These are phyloP conservation scores for Drosophila sulfurigaster DNA, from an alignment of 1,140 invertebrate genomes.

Conservation along the genomic window DNA sequence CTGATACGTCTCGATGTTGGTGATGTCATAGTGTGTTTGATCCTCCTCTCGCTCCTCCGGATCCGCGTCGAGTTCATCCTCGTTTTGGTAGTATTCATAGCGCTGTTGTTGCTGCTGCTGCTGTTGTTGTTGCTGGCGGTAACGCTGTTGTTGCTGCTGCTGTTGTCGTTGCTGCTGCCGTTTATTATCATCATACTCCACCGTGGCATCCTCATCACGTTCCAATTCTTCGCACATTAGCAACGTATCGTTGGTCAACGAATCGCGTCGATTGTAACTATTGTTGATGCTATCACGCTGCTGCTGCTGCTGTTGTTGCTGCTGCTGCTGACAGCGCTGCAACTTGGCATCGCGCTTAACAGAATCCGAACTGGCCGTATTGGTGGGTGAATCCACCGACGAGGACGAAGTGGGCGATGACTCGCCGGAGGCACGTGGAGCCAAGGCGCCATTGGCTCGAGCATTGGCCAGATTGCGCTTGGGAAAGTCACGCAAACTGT, in stretches of 20 bases:
- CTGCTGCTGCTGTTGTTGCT: constrained; percentile 62
- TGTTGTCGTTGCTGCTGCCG: constrained; percentile 48
- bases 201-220: constrained; percentile 66
- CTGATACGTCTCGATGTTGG: constrained; percentile 82
- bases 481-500: constrained; percentile 85
- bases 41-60: constrained; percentile 79
- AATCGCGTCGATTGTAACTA: constrained; percentile 78
- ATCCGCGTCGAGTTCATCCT: constrained; percentile 70
- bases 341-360: constrained; percentile 68
- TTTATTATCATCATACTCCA: constrained; percentile 53
- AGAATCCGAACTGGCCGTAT: constrained; percentile 75
- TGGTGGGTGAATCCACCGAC: constrained; percentile 85
- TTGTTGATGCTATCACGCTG: constrained; percentile 79
- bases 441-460: constrained; percentile 76
- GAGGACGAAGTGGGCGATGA: constrained; percentile 85
- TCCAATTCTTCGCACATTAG: constrained; percentile 79
- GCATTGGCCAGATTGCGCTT: constrained; percentile 60
- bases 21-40: constrained; percentile 82
- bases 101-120: constrained; percentile 62
- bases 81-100: constrained; percentile 78
- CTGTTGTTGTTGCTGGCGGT: constrained; percentile 59
- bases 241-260: constrained; percentile 77
- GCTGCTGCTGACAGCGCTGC: constrained; percentile 55
- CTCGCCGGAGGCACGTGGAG: constrained; percentile 86
- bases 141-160: constrained; percentile 55